phyloP scores from a whole-genome alignment of 2,797 vertebrate genomes.

The Emydoidea blandingii region DNA sequence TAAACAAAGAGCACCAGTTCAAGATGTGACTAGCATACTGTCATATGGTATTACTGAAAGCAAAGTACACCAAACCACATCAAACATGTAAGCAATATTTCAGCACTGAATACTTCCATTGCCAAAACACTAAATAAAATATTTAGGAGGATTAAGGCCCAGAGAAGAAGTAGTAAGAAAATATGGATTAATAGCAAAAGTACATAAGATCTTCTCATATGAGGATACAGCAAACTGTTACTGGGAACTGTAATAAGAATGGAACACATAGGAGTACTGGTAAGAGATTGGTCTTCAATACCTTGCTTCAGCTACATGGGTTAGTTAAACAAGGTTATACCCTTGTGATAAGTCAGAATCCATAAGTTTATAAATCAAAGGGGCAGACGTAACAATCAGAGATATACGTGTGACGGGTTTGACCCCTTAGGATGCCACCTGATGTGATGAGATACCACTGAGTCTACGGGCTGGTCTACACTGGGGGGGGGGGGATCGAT shows the following conservation, averaged over 20 bases:
- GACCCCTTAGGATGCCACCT: too few relatives aligned
- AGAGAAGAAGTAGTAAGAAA: background rate
- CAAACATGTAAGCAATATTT: background rate
- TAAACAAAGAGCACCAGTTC: constrained; percentile 26
- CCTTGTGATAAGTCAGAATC: background rate
- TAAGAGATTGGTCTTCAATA: background rate
- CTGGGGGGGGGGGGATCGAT: too few relatives aligned
- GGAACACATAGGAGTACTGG: background rate
- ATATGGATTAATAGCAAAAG: background rate
- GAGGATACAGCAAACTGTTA: background rate
- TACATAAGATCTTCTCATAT: background rate
- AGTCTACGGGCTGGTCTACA: too few relatives aligned
- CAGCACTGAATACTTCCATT: background rate
- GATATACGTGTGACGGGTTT: background rate
- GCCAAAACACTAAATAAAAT: background rate
- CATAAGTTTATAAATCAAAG: background rate
- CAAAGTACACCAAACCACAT: constrained; percentile 17
- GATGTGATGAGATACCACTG: too few relatives aligned
- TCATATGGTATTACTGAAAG: constrained; percentile 40
- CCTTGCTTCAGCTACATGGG: background rate
- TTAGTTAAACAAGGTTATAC: background rate
- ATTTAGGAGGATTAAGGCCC: background rate
- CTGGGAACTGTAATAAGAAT: background rate
- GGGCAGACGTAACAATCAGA: background rate
- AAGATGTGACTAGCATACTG: constrained; percentile 29